phyloP scores from a whole-genome alignment of 2,113 vertebrate species.

The Trogon surrucura region DNA sequence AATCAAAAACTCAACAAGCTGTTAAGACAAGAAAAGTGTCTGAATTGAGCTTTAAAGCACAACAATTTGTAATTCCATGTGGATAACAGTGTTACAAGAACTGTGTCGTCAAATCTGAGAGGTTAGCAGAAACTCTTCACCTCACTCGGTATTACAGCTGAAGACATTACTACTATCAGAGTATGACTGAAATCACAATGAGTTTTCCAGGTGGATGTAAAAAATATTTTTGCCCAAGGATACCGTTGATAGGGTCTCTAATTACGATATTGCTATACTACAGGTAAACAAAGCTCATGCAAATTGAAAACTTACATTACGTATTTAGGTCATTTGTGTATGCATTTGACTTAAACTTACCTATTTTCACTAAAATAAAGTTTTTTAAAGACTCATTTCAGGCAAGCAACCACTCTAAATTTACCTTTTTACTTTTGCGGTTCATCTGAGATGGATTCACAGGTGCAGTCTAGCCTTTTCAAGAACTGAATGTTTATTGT shows the following conservation, averaged over 20 bases:
- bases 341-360: not conserved
- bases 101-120: not conserved
- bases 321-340: conserved; percentile 15
- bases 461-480: not conserved
- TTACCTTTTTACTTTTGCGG: not conserved
- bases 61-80: not conserved
- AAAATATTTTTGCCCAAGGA: conserved; percentile 5
- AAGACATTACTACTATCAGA: not conserved
- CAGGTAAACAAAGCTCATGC: not conserved
- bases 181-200: not conserved
- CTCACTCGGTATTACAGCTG: not conserved
- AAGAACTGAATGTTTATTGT: not conserved
- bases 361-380: not conserved
- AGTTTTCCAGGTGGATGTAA: not conserved
- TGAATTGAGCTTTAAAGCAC: not conserved
- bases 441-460: not conserved
- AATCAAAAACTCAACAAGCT: not conserved
- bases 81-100: not conserved
- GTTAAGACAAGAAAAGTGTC: not conserved
- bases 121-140: not conserved
- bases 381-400: not conserved
- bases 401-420: not conserved
- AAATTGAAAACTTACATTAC: not conserved
- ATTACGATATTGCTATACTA: not conserved
- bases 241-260: not conserved